These are phyloP conservation scores for Caiman crocodilus DNA, from an alignment of 2,797 vertebrate genomes.

Conservation along the genomic window DNA sequence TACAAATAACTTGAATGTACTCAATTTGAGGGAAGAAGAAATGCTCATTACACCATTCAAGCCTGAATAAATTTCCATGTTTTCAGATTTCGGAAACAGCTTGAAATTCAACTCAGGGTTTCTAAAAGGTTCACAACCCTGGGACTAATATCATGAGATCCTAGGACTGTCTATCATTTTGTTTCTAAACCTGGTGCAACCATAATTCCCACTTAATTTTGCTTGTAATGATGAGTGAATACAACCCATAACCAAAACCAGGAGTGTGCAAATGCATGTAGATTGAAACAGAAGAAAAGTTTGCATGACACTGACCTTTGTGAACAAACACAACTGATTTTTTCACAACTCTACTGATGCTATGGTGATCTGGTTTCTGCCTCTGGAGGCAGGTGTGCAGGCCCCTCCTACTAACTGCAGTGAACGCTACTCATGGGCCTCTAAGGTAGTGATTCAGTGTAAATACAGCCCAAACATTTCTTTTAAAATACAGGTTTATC, in stretches of 20 bases:
- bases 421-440: background rate
- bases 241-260: background rate
- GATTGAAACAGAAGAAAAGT: background rate
- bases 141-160: background rate
- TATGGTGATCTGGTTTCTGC: background rate
- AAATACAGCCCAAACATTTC: background rate
- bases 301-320: accelerated
- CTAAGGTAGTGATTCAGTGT: background rate
- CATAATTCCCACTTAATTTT: background rate
- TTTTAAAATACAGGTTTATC: background rate
- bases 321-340: background rate
- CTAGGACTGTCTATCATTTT: background rate
- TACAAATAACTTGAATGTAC: background rate
- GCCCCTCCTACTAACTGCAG: background rate
- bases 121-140: background rate
- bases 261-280: background rate
- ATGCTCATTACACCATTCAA: background rate
- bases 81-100: background rate
- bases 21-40: background rate
- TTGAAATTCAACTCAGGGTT: accelerated
- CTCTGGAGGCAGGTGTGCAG: background rate
- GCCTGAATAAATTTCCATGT: background rate
- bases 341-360: background rate
- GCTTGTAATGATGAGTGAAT: background rate
- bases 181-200: background rate